A percentile compares a stretch with the other conserved stretches of the same genome.
Evolutionary conservation across 2,113 vertebrate species (phyloP).

Genomic region (Riparia riparia): DNA sequence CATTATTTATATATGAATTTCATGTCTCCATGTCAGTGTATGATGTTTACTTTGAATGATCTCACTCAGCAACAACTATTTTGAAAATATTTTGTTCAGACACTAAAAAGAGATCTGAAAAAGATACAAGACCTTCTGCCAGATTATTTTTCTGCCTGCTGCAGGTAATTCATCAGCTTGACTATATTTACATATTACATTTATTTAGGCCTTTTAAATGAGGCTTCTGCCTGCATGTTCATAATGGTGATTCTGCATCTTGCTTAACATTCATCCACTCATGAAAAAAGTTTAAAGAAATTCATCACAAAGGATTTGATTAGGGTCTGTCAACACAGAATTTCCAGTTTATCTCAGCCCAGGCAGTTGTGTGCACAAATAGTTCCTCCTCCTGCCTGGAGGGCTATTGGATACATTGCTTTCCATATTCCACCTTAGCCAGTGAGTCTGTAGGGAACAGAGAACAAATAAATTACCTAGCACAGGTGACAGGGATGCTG

Average conservation of each 20-base stretch:
- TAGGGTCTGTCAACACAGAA: background rate
- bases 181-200: background rate
- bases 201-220: background rate
- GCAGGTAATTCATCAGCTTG: background rate
- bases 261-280: background rate
- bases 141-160: background rate
- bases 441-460: constrained; percentile 15
- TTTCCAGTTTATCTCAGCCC: constrained; percentile 1
- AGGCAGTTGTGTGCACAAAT: background rate
- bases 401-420: constrained; percentile 46
- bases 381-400: constrained; percentile 46
- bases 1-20: background rate
- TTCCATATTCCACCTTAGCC: constrained; percentile 28
- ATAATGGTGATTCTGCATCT: background rate
- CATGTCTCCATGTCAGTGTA: background rate
- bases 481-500: constrained; percentile 55
- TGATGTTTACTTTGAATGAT: background rate
- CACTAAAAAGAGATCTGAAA: background rate
- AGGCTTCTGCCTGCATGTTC: background rate
- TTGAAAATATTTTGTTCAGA: constrained; percentile 19
- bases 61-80: constrained; percentile 8
- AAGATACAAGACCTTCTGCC: background rate
- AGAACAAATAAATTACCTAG: constrained; percentile 61
- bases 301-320: background rate
- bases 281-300: background rate